Percentiles rank a stretch among this genome's conserved stretches.
These are phyloP conservation scores for Bufotes viridis DNA, from an alignment of 2,797 vertebrate species.

Conservation along the genomic window DNA sequence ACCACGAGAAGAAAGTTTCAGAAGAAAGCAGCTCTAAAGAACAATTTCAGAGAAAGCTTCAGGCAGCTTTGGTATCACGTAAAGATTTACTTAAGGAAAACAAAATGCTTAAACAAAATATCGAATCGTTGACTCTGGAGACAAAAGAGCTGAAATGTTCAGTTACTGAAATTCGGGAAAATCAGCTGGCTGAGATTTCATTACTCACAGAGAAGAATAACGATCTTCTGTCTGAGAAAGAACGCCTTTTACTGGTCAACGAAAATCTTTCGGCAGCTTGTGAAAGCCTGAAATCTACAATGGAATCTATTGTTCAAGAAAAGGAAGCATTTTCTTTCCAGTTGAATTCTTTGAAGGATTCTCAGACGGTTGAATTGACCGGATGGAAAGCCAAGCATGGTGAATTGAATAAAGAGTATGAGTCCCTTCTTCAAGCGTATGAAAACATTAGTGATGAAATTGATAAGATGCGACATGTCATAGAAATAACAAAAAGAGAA, in stretches of 20 bases:
- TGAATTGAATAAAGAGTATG: constrained; percentile 87
- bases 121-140: constrained; percentile 70
- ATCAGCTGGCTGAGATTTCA: constrained; percentile 60
- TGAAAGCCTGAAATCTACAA: constrained; percentile 86
- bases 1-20: constrained; percentile 71
- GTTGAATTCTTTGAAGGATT: constrained; percentile 86
- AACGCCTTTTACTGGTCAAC: constrained; percentile 78
- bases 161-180: constrained; percentile 70
- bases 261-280: constrained; percentile 84
- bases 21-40: constrained; percentile 66
- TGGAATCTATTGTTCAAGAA: constrained; percentile 88
- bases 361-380: constrained; percentile 85
- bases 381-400: constrained; percentile 85
- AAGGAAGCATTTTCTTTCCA: constrained; percentile 89
- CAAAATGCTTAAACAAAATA: constrained; percentile 74
- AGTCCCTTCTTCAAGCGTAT: constrained; percentile 86
- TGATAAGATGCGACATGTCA: constrained; percentile 85
- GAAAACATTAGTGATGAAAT: constrained; percentile 87
- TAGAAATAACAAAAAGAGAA: constrained; percentile 82
- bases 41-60: constrained; percentile 82
- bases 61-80: constrained; percentile 85
- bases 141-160: constrained; percentile 69
- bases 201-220: constrained; percentile 70
- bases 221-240: constrained; percentile 69
- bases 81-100: constrained; percentile 86